phyloP scores from a whole-genome alignment of 2,113 vertebrate genomes.

The Antigone vipio region DNA sequence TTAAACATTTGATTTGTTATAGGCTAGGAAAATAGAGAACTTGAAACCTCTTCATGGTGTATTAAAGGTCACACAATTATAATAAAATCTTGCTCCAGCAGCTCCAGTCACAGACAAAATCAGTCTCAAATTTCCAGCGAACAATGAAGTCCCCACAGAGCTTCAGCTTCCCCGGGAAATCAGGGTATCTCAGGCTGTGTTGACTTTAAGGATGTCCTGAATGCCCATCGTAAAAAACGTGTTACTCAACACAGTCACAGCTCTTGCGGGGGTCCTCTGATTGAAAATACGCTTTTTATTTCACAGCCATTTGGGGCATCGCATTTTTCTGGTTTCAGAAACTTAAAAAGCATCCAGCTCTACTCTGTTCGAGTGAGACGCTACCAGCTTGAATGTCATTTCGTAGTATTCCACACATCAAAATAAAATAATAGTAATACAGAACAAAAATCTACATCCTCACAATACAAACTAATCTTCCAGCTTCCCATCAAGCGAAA shows the following conservation, averaged over 20 bases:
- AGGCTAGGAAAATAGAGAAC: constrained; percentile 59
- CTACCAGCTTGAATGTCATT: background rate
- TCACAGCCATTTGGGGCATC: background rate
- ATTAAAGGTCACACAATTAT: constrained; percentile 71
- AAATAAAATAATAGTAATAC: constrained; percentile 38
- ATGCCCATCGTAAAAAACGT: background rate
- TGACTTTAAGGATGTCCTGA: constrained; percentile 61
- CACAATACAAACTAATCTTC: constrained; percentile 67
- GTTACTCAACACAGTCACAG: background rate
- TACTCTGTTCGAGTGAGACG: background rate
- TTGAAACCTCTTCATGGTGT: constrained; percentile 59
- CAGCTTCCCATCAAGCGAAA: constrained; percentile 49
- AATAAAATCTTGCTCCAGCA: constrained; percentile 66
- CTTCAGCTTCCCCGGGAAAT: constrained; percentile 54
- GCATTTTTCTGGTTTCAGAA: constrained; percentile 12
- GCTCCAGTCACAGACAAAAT: constrained; percentile 60
- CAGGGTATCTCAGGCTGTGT: constrained; percentile 49
- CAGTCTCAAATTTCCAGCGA: constrained; percentile 65
- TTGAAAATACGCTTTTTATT: background rate
- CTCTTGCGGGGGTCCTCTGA: background rate
- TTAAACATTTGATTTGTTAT: constrained; percentile 69
- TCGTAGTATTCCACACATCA: background rate
- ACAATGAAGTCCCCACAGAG: constrained; percentile 60
- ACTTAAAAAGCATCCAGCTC: background rate
- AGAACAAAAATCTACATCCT: constrained; percentile 36